phyloP scores from a whole-genome alignment of 1,140 invertebrate genomes.

The Lepidostoma basale region DNA sequence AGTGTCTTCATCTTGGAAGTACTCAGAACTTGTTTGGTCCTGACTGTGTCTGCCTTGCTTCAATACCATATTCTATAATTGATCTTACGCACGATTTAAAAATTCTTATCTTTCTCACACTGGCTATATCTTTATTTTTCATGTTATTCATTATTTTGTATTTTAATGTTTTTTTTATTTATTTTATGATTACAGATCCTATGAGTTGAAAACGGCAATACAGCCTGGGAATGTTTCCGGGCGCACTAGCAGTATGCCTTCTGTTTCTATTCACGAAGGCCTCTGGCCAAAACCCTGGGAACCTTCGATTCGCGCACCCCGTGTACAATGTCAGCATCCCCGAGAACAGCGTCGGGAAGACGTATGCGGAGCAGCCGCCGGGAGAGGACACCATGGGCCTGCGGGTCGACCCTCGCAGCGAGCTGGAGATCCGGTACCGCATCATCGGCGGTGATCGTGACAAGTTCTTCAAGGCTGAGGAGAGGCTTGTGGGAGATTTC shows the following conservation, averaged over 20 bases:
- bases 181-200: constrained; percentile 44
- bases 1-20: too few species aligned
- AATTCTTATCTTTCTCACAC: background rate
- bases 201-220: constrained; percentile 46
- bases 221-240: constrained; percentile 46
- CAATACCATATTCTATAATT: too few species aligned
- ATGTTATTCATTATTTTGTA: background rate
- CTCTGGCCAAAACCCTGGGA: constrained; percentile 45
- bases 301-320: constrained; percentile 68
- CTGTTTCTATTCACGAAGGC: constrained; percentile 44
- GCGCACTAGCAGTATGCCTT: constrained; percentile 37
- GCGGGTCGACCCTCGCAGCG: constrained; percentile 51
- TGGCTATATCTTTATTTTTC: background rate
- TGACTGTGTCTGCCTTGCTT: too few species aligned
- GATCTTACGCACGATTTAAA: background rate
- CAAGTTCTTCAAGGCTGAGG: constrained; percentile 92
- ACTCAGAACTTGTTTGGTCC: too few species aligned
- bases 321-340: constrained; percentile 90
- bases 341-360: constrained; percentile 89
- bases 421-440: constrained; percentile 75
- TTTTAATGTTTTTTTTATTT: constrained; percentile 1
- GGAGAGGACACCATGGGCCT: constrained; percentile 65
- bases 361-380: constrained; percentile 67
- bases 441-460: constrained; percentile 85
- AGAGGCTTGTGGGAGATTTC: constrained; percentile 87